These are phyloP conservation scores for Platycnemis pennipes DNA, from an alignment of 2,888 invertebrate genomes.

Conservation along the genomic window DNA sequence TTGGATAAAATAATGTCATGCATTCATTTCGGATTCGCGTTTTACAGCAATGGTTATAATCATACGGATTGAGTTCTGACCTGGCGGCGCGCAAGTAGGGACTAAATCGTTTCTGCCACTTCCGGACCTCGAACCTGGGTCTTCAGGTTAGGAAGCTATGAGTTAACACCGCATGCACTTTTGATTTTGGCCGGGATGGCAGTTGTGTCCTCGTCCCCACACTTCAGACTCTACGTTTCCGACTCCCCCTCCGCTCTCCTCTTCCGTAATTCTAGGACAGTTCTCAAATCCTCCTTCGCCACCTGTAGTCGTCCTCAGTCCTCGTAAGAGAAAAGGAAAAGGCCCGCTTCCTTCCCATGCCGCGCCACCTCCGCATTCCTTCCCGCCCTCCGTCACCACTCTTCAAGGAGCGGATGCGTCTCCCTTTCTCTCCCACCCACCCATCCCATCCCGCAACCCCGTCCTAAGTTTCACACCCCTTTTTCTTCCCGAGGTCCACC, in stretches of 20 bases:
- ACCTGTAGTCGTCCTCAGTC: neutral
- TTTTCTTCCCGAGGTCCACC: neutral
- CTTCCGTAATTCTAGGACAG: neutral
- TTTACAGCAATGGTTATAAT: too few relatives aligned
- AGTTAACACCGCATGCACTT: too few relatives aligned
- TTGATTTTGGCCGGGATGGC: too few relatives aligned
- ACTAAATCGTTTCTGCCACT: too few relatives aligned
- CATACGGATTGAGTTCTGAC: too few relatives aligned
- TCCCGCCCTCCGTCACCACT: constrained; percentile 53
- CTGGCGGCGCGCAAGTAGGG: too few relatives aligned
- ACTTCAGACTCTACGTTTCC: too few relatives aligned
- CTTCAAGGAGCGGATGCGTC: neutral
- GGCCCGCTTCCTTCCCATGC: neutral
- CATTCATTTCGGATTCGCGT: too few relatives aligned
- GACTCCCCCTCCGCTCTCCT: neutral
- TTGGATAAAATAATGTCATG: too few relatives aligned
- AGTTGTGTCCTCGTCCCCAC: too few relatives aligned
- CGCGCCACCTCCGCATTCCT: constrained; percentile 28
- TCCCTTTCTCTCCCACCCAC: neutral
- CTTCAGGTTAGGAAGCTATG: too few relatives aligned
- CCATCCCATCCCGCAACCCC: neutral
- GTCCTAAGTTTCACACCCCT: neutral
- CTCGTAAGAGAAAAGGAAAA: neutral
- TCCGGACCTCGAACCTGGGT: too few relatives aligned
- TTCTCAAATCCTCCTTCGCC: neutral